Base-by-base conservation (phyloP, 2,888 invertebrate species). In the Hirtodrosophila histrioides region DNA sequence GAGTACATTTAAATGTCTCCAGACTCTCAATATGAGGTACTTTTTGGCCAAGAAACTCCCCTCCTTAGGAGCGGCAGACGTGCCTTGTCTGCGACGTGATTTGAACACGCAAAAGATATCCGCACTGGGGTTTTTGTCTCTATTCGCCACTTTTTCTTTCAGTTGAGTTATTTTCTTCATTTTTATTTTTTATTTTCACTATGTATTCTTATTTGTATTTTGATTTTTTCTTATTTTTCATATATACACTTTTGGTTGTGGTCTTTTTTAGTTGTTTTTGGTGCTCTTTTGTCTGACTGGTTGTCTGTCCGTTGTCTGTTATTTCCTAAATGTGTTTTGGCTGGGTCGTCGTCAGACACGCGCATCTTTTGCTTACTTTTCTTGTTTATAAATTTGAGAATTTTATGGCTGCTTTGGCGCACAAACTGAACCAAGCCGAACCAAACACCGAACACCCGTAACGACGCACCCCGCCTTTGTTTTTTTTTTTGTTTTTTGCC, bases 1-100 rank as follows among this genome's bases (percentile, higher is more conserved):
- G n/a, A 36, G 57, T 51, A 69, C 55, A 72, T 55, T 49, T 39
- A 60, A 65, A 65, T 71, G 60, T 51, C 51, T 48, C 27, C 53
- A 39, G 50, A 53, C 63, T 75, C 69, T 75, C 69, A 48, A 27
- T 68, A 50, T 43, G 51, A 48, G 43, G 43, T 50, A 46, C 27
- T 40, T 12, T 50, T 41, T n/a, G 12, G 24, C 4, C 27, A 5
- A 27, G 2, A 4, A 27, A 36, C 43, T 23, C 45, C 54, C 51
- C 33, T 29, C 33, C 33, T 9, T 9, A 31, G 23, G 9, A 7
- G 1, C 7, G 68, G 43, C 53, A 82, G 58, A 75, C 82, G 70
- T 78, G 81, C 58, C 69, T 40, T 61, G 78, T 84, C 78, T 81
- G 79, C 76, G 61, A 86, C 86, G 81, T 81, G 84, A 84, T 84